A percentile compares a stretch with the other conserved stretches of the same genome.
phyloP scores from a whole-genome alignment of 2,888 invertebrate species.

The Chrysotoxum bicinctum region DNA sequence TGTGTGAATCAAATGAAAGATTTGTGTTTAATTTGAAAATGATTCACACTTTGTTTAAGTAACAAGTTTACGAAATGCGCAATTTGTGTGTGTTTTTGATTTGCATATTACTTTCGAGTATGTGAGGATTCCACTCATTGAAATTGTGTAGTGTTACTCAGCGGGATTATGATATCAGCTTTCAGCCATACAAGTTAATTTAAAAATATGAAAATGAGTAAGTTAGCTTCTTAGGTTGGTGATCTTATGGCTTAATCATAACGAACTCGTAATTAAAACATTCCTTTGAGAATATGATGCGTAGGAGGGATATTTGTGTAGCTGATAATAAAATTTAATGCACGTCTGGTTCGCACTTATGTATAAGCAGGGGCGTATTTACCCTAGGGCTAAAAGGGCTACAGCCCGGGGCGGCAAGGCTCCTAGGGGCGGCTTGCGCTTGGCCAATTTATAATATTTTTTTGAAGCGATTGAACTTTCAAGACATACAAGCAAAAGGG shows the following conservation, averaged over 20 bases:
- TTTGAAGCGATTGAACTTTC: too few species aligned
- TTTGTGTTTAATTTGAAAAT: not conserved
- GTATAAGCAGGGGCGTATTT: too few species aligned
- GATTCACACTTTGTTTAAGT: not conserved
- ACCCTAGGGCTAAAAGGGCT: too few species aligned
- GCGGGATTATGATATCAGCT: slow-evolving; percentile 18
- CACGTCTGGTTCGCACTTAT: not conserved
- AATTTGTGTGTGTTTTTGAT: not conserved
- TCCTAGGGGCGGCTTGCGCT: too few species aligned
- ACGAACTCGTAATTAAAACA: not conserved
- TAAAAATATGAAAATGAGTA: not conserved
- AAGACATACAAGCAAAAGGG: too few species aligned
- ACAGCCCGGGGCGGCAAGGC: too few species aligned
- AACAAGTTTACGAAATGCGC: not conserved
- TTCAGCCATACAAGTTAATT: slow-evolving; percentile 3
- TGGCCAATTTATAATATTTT: too few species aligned
- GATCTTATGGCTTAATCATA: slow-evolving; percentile 8
- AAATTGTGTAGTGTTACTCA: slow-evolving; percentile 6
- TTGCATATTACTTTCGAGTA: not conserved
- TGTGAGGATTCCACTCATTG: not conserved
- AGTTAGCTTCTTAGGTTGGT: slow-evolving; percentile 7
- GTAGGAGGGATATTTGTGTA: not conserved
- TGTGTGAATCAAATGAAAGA: not conserved
- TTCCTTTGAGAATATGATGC: not conserved
- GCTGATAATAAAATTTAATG: not conserved